Base-by-base conservation (phyloP, 2,113 vertebrate genomes). In the Toxostoma redivivum region DNA sequence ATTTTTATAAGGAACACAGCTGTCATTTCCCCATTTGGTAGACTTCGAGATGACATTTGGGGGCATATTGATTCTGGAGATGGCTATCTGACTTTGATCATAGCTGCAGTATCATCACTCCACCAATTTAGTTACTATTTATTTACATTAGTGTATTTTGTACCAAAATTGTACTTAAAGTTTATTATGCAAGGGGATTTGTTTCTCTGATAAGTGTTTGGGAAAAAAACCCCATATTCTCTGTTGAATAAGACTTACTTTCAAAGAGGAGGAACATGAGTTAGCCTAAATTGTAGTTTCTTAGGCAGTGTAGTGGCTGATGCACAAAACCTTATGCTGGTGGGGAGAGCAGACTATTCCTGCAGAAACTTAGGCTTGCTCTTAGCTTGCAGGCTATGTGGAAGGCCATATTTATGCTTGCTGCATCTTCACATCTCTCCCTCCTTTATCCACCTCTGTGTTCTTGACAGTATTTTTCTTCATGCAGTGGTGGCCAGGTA, bases 271-370 rank as follows among this genome's bases (percentile, higher is more conserved):
- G 23, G 33, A 81, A 20, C 3, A 10, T 54, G n/a, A 85, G 15
- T 12, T 57, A 42, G 3, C 17, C 30, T n/a, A 31, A 83, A 64
- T 40, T 21, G 2, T 8, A 44, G 65, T 67, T 80, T 74, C 25
- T 73, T 53, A 40, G 30, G 37, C 12, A 14, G 7, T 44, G 1
- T 44, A 37, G 22, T 45, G 45, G 18, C 44, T 73, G 38, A 71
- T 81, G 27, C 1, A 19, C 12, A n/a, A 38, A 85, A 10, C 19
- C 6, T 19, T 18, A 2, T 1, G 3, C 20, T 71, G 0, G 5
- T 35, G 53, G 9, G 23, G 24, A 48, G 40, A 72, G 7, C 48
- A 58, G 13, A 28, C 19, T 61, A 24, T 91, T 86, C 16, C 40
- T 53, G 61, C 37, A 61, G 58, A 76, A 86, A n/a, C 35, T 22